Evolutionary conservation across 2,888 invertebrate genomes (phyloP).

Genomic region (Drosophila sordidula): DNA sequence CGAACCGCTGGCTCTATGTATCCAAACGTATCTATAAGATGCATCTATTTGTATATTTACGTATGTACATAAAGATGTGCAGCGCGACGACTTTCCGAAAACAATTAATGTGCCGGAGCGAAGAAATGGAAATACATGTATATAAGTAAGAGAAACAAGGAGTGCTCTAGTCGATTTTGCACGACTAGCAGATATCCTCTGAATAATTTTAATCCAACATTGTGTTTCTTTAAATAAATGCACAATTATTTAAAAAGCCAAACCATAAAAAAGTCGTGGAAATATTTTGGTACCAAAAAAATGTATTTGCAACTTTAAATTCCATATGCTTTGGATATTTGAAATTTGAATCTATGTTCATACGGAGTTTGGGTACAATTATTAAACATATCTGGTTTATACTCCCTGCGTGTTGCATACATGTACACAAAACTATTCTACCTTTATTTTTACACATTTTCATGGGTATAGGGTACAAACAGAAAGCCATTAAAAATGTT

Average conservation of each 20-base stretch:
- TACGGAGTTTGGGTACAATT: too few relatives aligned
- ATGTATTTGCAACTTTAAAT: too few relatives aligned
- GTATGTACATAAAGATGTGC: constrained; percentile 5
- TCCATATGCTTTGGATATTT: too few relatives aligned
- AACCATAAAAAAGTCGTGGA: too few relatives aligned
- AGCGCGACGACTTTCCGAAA: constrained; percentile 12
- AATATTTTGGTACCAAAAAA: too few relatives aligned
- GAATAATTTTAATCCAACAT: too few relatives aligned
- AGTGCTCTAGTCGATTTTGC: neutral
- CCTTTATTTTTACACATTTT: neutral
- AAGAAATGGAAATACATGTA: neutral
- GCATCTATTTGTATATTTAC: neutral
- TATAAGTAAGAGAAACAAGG: constrained; percentile 16
- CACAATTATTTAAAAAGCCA: too few relatives aligned
- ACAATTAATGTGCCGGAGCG: constrained; percentile 15
- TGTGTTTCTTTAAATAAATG: too few relatives aligned
- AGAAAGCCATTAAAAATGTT: constrained; percentile 73
- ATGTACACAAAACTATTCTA: neutral
- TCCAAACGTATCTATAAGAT: too few relatives aligned
- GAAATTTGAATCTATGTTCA: too few relatives aligned
- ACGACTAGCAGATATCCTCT: neutral
- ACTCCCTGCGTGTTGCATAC: too few relatives aligned
- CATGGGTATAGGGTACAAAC: constrained; percentile 15
- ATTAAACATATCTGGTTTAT: too few relatives aligned
- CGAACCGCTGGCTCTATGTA: neutral